phyloP scores from a whole-genome alignment of 2,113 vertebrate species.

The Hucho hucho region DNA sequence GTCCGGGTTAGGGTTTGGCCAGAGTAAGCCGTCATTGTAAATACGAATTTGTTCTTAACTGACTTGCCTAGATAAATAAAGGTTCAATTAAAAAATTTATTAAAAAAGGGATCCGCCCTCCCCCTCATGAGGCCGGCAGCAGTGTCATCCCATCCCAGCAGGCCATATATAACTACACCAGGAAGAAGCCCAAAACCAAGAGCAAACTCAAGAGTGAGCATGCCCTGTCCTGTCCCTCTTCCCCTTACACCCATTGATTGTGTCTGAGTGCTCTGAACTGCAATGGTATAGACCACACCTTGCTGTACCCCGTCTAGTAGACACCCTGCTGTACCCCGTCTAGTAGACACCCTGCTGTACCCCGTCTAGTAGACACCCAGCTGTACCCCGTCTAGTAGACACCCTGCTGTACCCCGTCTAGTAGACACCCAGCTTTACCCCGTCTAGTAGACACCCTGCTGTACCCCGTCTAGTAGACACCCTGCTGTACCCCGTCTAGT shows the following conservation, averaged over 20 bases:
- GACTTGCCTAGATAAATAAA: no score
- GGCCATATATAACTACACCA: conserved; percentile 25
- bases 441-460: no score
- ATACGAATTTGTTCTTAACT: not conserved
- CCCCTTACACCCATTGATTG: not conserved
- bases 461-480: no score
- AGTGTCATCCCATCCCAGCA: not conserved
- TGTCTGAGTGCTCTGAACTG: not conserved
- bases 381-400: no score
- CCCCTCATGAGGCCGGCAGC: conserved; percentile 4
- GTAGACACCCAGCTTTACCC: no score
- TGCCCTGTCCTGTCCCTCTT: not conserved
- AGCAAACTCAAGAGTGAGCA: conserved; percentile 35
- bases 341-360: no score
- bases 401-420: no score
- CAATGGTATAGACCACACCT: not conserved
- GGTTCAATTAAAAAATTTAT: no score
- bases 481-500: no score
- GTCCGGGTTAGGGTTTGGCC: no score
- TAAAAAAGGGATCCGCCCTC: not conserved
- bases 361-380: no score
- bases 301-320: not conserved
- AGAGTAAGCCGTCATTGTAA: no score
- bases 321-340: not conserved
- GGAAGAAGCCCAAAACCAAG: conserved; percentile 34